Evolutionary conservation across 1,140 invertebrate genomes (phyloP).

Genomic region (Eubasilissa regina): DNA sequence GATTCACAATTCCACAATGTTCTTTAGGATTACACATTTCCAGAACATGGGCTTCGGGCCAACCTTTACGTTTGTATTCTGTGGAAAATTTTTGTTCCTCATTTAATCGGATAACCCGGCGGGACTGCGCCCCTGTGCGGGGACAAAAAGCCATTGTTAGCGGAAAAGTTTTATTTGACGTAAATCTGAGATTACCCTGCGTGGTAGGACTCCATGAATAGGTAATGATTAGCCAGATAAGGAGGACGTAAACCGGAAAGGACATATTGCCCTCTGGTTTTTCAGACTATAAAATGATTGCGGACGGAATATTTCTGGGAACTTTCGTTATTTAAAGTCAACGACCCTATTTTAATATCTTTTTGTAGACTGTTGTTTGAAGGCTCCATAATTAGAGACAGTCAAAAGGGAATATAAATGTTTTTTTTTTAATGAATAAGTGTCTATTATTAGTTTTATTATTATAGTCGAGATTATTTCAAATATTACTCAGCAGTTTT

Average conservation of each 20-base stretch:
- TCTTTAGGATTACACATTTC: constrained; percentile 16
- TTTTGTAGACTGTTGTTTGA: too few species aligned
- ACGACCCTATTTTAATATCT: too few species aligned
- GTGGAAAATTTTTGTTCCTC: constrained; percentile 51
- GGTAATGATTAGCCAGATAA: constrained; percentile 50
- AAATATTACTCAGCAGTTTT: too few species aligned
- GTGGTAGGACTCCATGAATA: constrained; percentile 48
- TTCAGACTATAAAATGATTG: constrained; percentile 28
- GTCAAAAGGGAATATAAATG: too few species aligned
- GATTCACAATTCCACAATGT: not conserved
- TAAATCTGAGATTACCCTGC: constrained; percentile 52
- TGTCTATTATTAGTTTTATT: too few species aligned
- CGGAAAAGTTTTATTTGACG: constrained; percentile 45
- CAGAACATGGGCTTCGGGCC: constrained; percentile 13
- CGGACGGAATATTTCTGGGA: constrained; percentile 15
- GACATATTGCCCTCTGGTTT: constrained; percentile 35
- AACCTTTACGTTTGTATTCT: constrained; percentile 28
- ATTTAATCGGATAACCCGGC: constrained; percentile 56
- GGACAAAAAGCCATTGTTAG: constrained; percentile 56
- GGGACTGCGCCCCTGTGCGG: constrained; percentile 45
- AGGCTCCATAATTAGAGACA: too few species aligned
- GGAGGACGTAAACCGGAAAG: constrained; percentile 45
- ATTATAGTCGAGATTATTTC: too few species aligned
- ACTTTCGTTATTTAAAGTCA: not conserved
- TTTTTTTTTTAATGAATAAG: too few species aligned